A percentile compares a stretch with the other conserved stretches of the same genome.
phyloP scores from a whole-genome alignment of 2,797 vertebrate genomes.

The Xenopus petersii region DNA sequence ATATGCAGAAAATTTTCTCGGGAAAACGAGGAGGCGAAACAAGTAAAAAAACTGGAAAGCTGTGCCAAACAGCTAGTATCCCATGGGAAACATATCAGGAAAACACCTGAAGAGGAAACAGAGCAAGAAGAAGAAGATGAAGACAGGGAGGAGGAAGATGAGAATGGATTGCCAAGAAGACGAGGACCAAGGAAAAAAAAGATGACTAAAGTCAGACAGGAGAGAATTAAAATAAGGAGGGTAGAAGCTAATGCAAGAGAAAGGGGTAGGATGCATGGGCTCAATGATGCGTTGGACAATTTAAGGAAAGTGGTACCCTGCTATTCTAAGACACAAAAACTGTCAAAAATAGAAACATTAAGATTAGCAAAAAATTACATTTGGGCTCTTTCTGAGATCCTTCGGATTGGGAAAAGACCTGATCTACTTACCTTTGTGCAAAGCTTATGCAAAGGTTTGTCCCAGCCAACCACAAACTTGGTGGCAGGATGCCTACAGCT shows the following conservation, averaged over 20 bases:
- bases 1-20: constrained; percentile 89
- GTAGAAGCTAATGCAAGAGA: constrained; percentile 93
- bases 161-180: constrained; percentile 80
- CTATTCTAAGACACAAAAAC: constrained; percentile 98
- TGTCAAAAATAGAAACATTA: constrained; percentile 97
- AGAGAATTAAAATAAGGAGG: constrained; percentile 87
- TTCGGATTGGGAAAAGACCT: constrained; percentile 91
- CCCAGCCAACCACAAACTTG: constrained; percentile 96
- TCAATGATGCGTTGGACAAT: constrained; percentile 94
- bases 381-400: constrained; percentile 96
- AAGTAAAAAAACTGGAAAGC: constrained; percentile 75
- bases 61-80: constrained; percentile 70
- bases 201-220: constrained; percentile 74
- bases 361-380: constrained; percentile 98
- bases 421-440: constrained; percentile 95
- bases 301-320: constrained; percentile 97
- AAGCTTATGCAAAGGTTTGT: constrained; percentile 96
- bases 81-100: constrained; percentile 74
- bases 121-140: constrained; percentile 81
- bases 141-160: constrained; percentile 82
- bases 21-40: constrained; percentile 79
- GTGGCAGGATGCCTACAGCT: constrained; percentile 97
- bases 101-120: constrained; percentile 76
- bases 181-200: constrained; percentile 93
- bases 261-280: constrained; percentile 92